These are phyloP conservation scores for Salmo trutta DNA, from an alignment of 2,797 vertebrate genomes.

Conservation along the genomic window DNA sequence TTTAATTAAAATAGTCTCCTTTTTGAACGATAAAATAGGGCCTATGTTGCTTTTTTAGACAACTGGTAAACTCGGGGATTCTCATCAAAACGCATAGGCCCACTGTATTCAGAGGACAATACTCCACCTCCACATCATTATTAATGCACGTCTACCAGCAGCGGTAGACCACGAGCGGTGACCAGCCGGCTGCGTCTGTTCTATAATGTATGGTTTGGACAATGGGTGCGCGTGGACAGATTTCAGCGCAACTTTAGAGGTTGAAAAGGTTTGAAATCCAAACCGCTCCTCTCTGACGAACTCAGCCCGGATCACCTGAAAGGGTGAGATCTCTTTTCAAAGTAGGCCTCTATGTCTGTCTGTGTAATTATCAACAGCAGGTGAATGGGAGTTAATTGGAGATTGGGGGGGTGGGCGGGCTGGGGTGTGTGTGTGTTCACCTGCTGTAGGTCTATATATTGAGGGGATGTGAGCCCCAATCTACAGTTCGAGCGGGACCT, in stretches of 20 bases:
- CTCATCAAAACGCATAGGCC: too few species aligned
- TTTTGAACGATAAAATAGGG: too few species aligned
- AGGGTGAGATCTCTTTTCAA: slow-evolving; percentile 69
- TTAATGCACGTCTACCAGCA: slow-evolving; percentile 7
- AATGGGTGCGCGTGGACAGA: slow-evolving; percentile 66
- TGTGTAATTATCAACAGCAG: slow-evolving; percentile 78
- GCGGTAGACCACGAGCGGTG: slow-evolving; percentile 10
- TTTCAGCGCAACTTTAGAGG: slow-evolving; percentile 66
- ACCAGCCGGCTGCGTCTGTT: slow-evolving; percentile 70
- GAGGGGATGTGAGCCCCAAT: not conserved
- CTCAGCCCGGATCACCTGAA: slow-evolving; percentile 62
- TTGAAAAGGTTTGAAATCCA: slow-evolving; percentile 64
- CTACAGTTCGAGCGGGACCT: not conserved
- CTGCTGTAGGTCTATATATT: slow-evolving; percentile 27
- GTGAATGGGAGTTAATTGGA: slow-evolving; percentile 59
- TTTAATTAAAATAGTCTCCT: too few species aligned
- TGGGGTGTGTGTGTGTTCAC: slow-evolving; percentile 17
- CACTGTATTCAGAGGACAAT: too few species aligned
- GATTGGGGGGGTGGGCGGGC: slow-evolving; percentile 28
- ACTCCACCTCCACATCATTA: too few species aligned
- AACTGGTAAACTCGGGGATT: too few species aligned
- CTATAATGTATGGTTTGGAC: slow-evolving; percentile 74
- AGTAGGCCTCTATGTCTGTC: slow-evolving; percentile 54
- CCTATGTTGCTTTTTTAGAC: too few species aligned
- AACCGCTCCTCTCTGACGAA: slow-evolving; percentile 34